Conservation (phyloP, 1,140 invertebrate species). For the Hyphantria cunea region DNA sequence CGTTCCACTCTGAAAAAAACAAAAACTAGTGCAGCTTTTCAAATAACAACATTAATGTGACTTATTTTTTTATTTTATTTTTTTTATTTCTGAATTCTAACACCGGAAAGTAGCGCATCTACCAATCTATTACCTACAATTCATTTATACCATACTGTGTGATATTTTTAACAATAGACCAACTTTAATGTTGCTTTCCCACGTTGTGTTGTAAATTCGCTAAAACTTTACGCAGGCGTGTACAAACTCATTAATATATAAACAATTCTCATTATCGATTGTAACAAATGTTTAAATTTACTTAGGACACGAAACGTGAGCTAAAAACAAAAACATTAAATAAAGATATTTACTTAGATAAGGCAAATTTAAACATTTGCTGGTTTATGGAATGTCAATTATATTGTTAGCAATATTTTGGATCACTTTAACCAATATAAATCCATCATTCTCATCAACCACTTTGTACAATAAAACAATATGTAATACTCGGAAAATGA, state of each 20-base stretch:
- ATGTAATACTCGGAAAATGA: slow-evolving; percentile 36
- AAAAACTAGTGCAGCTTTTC: slow-evolving; percentile 79
- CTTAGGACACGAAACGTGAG: slow-evolving; percentile 25
- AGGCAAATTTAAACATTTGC: slow-evolving; percentile 55
- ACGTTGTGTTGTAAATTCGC: slow-evolving; percentile 41
- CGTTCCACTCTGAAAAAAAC: slow-evolving; percentile 69
- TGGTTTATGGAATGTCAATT: slow-evolving; percentile 57
- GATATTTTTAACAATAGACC: slow-evolving; percentile 43
- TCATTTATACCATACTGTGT: slow-evolving; percentile 51
- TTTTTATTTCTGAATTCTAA: slow-evolving; percentile 54
- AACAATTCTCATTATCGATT: slow-evolving; percentile 41
- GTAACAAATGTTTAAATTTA: slow-evolving; percentile 43
- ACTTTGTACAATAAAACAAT: slow-evolving; percentile 43
- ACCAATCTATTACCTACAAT: slow-evolving; percentile 76
- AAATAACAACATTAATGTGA: slow-evolving; percentile 79
- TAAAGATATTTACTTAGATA: slow-evolving; percentile 17
- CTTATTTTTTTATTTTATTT: slow-evolving; percentile 43
- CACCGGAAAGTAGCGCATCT: slow-evolving; percentile 78
- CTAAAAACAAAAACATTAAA: slow-evolving; percentile 4
- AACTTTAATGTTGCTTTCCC: slow-evolving; percentile 39
- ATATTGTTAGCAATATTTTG: slow-evolving; percentile 28
- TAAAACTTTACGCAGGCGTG: slow-evolving; percentile 52
- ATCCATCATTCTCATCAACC: slow-evolving; percentile 38
- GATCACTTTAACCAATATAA: slow-evolving; percentile 25
- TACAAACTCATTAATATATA: slow-evolving; percentile 45